A percentile compares a stretch with the other conserved stretches of the same genome.
Conservation (phyloP, 2,113 vertebrate species). For the Panthera leo region DNA sequence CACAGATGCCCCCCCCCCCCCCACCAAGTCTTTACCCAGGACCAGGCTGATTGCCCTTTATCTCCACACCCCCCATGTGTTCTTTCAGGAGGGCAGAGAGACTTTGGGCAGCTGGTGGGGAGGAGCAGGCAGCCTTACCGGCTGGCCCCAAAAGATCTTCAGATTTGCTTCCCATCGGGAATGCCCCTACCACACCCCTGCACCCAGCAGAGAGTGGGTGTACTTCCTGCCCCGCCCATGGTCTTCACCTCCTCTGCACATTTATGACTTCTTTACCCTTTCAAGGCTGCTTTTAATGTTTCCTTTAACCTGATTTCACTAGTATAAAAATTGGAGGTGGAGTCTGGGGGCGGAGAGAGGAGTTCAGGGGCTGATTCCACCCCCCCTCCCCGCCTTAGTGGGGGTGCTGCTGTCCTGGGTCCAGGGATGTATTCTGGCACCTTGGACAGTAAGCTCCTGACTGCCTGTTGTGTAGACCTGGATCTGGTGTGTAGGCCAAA, state of each 20-base stretch:
- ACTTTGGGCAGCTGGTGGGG: neutral
- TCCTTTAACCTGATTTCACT: constrained; percentile 58
- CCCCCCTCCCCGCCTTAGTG: neutral
- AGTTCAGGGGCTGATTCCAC: neutral
- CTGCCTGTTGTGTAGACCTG: neutral
- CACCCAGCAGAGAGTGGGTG: neutral
- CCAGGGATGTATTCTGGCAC: neutral
- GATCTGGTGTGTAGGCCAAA: neutral
- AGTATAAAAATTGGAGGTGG: constrained; percentile 37
- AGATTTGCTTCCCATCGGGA: neutral
- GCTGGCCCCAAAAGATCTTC: neutral
- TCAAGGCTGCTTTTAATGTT: constrained; percentile 46
- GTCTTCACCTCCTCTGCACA: neutral
- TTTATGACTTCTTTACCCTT: constrained; percentile 32
- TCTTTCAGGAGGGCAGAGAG: neutral
- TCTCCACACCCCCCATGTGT: neutral
- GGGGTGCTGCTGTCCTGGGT: neutral
- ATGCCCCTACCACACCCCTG: rapidly evolving
- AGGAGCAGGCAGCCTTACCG: neutral
- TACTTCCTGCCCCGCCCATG: neutral
- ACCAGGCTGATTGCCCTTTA: neutral
- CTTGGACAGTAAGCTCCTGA: neutral
- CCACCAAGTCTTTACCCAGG: neutral
- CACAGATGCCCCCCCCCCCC: too few relatives aligned
- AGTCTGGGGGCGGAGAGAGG: constrained; percentile 33